These are phyloP conservation scores for Threskiornis aethiopicus DNA, from an alignment of 2,797 vertebrate genomes.

Conservation along the genomic window DNA sequence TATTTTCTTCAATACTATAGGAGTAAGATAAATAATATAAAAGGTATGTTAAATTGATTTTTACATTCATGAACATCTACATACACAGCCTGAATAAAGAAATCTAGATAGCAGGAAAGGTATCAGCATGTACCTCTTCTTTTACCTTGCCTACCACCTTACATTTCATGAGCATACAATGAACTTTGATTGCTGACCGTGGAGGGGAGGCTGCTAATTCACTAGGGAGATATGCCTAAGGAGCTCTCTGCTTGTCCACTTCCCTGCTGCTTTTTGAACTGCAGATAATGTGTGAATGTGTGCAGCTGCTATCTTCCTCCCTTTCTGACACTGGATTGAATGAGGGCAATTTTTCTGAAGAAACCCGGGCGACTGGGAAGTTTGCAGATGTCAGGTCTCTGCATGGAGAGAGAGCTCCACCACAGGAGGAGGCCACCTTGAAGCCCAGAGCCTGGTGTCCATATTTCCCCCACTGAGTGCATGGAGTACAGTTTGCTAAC, in stretches of 20 bases:
- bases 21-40: not conserved
- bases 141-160: not conserved
- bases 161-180: not conserved
- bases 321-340: not conserved
- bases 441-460: not conserved
- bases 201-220: not conserved
- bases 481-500: not conserved
- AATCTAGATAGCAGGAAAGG: not conserved
- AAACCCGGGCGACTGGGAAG: not conserved
- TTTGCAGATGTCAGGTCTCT: not conserved
- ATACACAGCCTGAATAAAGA: not conserved
- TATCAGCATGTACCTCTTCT: not conserved
- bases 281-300: not conserved
- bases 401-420: not conserved
- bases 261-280: not conserved
- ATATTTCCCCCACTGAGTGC: rapidly evolving
- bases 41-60: not conserved
- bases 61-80: not conserved
- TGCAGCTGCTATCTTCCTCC: not conserved
- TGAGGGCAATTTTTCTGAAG: not conserved
- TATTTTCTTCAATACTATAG: not conserved
- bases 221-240: not conserved
- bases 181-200: not conserved
- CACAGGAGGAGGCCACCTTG: not conserved
- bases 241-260: not conserved